Evolutionary conservation across 2,888 invertebrate genomes (phyloP), one percentile per base, ranked within the genome.

Genomic region (Ashinkailepas kermadecensis): DNA sequence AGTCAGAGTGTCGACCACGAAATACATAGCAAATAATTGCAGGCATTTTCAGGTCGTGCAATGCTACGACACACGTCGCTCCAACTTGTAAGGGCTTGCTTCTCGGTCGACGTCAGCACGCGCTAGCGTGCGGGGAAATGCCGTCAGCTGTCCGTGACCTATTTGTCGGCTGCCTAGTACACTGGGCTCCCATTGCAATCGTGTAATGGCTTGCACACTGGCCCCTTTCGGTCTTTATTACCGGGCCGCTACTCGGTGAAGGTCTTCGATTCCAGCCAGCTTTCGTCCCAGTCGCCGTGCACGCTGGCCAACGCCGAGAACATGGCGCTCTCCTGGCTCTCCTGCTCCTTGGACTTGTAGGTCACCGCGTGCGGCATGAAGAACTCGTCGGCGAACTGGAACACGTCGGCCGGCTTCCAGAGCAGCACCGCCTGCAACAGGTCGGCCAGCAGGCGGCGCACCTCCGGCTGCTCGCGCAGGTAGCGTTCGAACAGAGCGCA

Each of bases 401-500:
- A 12, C 21, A 78, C 57, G 57, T 78, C 78, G 7, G 21, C n/a
- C 0, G 78, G 78, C 57, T 78, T 56, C 57, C 57, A 57, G 2
- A 78, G 21, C n/a, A 78, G 56, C 57, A 78, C 78, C 21, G 57
- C n/a, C 57, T 78, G 78, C 57, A 78, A 11, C 13, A 78, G 57
- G 78, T 56, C 78, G 11, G 57, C 56, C 78, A 78, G 56, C n/a
- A 78, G 78, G 4, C n/a, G 78, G 11, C 23, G 78, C 21, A 78
- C 57, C 39, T 56, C 56, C n/a, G 78, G 78, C 4, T 57, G 57
- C 23, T 78, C 78, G 3, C 57, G 78, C 23, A 78, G n/a, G 78
- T 78, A 78, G 10, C 78, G 78, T 57, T 78, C 57, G n/a, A 78
- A 78, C 57, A 57, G 78, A 12, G 56, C 78, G n/a, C 78, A 57